These are phyloP conservation scores for Puma concolor DNA, from an alignment of 2,113 vertebrate genomes.

Conservation along the genomic window DNA sequence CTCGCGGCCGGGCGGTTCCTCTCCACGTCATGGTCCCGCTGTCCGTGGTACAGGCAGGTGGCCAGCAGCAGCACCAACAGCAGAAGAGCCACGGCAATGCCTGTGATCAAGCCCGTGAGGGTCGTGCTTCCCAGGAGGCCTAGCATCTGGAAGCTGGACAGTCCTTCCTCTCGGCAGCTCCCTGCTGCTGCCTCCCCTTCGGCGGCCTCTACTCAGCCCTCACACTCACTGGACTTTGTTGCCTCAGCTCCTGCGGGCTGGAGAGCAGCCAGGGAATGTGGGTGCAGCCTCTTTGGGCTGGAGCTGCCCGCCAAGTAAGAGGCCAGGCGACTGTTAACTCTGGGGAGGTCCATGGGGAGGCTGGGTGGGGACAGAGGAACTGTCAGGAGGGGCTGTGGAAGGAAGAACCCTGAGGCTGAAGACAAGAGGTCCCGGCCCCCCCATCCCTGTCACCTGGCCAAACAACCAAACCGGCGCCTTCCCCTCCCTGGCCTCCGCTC, in stretches of 20 bases:
- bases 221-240: conserved; percentile 33
- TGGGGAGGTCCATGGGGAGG: neutral
- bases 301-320: neutral
- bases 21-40: conserved; percentile 38
- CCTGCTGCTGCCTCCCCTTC: neutral
- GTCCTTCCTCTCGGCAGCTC: neutral
- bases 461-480: neutral
- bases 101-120: conserved; percentile 3
- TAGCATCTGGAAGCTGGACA: neutral
- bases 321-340: neutral
- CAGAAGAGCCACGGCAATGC: neutral
- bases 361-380: neutral
- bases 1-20: neutral
- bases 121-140: conserved; percentile 32
- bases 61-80: conserved; percentile 67
- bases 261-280: conserved; percentile 69
- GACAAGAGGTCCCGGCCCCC: neutral
- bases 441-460: neutral
- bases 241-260: conserved; percentile 20
- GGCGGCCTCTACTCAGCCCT: conserved; percentile 18
- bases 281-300: conserved; percentile 54
- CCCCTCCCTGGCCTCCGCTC: neutral
- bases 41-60: conserved; percentile 44
- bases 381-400: neutral
- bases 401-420: neutral